Base-by-base conservation (phyloP, 2,113 vertebrate genomes). In the Neolamprologus tretocephalus region DNA sequence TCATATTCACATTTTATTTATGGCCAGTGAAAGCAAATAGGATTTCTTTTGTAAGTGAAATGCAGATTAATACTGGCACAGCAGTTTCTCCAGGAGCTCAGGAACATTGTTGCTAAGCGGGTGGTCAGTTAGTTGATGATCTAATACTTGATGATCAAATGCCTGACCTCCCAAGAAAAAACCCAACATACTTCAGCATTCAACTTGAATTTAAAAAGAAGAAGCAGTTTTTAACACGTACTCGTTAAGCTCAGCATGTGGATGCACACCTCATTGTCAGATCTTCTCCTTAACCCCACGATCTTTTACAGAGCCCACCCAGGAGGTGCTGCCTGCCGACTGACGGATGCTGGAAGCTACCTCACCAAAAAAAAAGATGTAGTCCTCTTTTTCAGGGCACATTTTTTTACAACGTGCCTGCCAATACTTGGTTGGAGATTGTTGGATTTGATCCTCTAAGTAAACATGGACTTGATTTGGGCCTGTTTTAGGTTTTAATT, bases 391-490 rank as follows among this genome's bases (percentile, higher is more conserved):
- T 89, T 86, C 66, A 53, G 85, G 89, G 86, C 80, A 86, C 85
- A 87, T 86, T 91, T 90, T 78, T 85, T 83, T 83, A 58, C 79
- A 33, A 37, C 4, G 33, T 19, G 75, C 84, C 83, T 91, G 91
- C 91, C 91, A 94, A 87, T 35, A 51, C 80, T 81, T 79, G 54
- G 82, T 92, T 90, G 53, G 83, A 89, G 82, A 91, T 89, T 81
- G 53, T 82, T 93, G 91, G 93, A 95, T 89, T 83, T 81, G 90
- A 89, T 92, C 90, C 86, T 92, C 68, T 83, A 16, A 73, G 83
- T 94, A 93, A 94, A 95, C 93, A 92, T 58, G 51, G 92, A 61
- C 78, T 92, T 94, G 90, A 94, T 93, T 93, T 89, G 40, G 84
- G 88, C 75, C 83, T 78, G 80, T 88, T 92, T 89, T 87, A 83